These are phyloP conservation scores for Danionella dracula DNA, from an alignment of 2,797 vertebrate genomes.

Conservation along the genomic window DNA sequence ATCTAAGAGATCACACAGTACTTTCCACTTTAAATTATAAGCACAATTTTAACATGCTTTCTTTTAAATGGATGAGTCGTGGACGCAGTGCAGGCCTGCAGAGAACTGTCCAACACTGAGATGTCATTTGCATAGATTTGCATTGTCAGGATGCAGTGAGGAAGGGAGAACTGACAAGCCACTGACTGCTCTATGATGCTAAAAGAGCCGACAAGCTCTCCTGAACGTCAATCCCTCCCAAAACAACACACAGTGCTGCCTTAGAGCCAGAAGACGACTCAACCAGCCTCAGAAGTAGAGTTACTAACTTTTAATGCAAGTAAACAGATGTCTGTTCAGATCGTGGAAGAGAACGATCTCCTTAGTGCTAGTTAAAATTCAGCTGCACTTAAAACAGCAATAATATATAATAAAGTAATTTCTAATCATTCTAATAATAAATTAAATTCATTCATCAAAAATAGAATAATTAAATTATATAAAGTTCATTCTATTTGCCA, in stretches of 20 bases:
- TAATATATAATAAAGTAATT: no score
- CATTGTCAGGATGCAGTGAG: constrained; percentile 67
- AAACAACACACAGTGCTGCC: constrained; percentile 30
- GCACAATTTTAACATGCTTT: constrained; percentile 12
- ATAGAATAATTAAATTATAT: no score
- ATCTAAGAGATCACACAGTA: no score
- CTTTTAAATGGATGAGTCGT: neutral
- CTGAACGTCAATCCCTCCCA: constrained; percentile 35
- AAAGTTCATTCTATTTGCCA: no score
- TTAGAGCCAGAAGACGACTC: constrained; percentile 6
- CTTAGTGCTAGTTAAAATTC: constrained; percentile 34
- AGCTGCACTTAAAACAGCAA: constrained; percentile 40
- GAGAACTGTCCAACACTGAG: constrained; percentile 62
- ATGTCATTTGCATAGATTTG: constrained; percentile 68
- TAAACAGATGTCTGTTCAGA: constrained; percentile 67
- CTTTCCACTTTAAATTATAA: no score
- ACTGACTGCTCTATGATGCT: constrained; percentile 55
- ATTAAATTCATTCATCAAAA: no score
- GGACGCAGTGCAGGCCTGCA: constrained; percentile 40
- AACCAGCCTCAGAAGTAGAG: constrained; percentile 12
- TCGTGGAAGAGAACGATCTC: constrained; percentile 63
- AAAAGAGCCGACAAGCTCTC: constrained; percentile 61
- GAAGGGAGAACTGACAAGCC: constrained; percentile 66
- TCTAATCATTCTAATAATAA: no score
- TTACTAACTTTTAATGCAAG: constrained; percentile 61